phyloP scores from a whole-genome alignment of 1,140 invertebrate genomes.

The Neomicropteryx cornuta region DNA sequence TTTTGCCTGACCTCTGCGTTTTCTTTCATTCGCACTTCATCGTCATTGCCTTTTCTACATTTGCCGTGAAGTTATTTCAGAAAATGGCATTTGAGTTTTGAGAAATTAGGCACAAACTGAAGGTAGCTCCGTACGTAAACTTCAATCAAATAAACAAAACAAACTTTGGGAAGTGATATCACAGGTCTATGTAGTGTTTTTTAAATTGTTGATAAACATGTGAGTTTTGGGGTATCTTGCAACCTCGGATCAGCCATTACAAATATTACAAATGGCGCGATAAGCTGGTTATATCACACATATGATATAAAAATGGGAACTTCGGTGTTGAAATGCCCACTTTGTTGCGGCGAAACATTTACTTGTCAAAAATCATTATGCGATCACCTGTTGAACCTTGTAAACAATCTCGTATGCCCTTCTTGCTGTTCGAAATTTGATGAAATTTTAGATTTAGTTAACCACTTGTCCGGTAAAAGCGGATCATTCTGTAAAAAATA shows the following conservation, averaged over 20 bases:
- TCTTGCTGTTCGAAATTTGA: slow-evolving; percentile 41
- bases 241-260: neutral
- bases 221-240: too few relatives aligned
- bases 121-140: slow-evolving; percentile 19
- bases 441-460: slow-evolving; percentile 38
- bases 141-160: neutral
- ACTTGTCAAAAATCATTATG: slow-evolving; percentile 40
- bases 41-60: too few relatives aligned
- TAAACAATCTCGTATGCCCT: slow-evolving; percentile 47
- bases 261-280: neutral
- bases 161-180: too few relatives aligned
- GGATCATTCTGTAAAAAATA: slow-evolving; percentile 17
- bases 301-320: slow-evolving; percentile 35
- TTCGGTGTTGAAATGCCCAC: slow-evolving; percentile 41
- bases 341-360: slow-evolving; percentile 52
- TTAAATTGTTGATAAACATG: too few relatives aligned
- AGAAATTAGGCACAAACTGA: slow-evolving; percentile 32
- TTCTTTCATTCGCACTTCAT: too few relatives aligned
- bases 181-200: too few relatives aligned
- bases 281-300: neutral
- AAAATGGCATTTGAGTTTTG: slow-evolving; percentile 26
- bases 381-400: slow-evolving; percentile 46
- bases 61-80: slow-evolving; percentile 39
- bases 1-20: too few relatives aligned
- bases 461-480: slow-evolving; percentile 37